Conservation (phyloP, 2,113 vertebrate species). For the Barnardius zonarius region DNA sequence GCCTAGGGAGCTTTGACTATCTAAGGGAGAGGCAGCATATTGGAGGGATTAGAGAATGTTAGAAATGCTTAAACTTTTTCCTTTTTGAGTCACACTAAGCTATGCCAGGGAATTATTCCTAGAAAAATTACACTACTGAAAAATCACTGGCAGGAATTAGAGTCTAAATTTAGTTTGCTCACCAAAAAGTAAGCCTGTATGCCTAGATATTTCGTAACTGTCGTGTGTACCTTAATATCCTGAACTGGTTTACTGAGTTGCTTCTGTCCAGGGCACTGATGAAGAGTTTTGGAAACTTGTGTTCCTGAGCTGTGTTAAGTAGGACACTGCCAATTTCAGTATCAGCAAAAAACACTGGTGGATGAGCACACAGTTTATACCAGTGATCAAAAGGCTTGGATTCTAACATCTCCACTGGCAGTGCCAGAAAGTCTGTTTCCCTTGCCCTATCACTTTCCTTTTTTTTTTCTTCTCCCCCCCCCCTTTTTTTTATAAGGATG, state of each 20-base stretch:
- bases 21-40: neutral
- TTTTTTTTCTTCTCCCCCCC: too few species aligned
- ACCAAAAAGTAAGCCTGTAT: neutral
- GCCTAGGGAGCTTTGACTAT: neutral
- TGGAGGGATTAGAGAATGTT: neutral
- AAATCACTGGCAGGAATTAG: neutral
- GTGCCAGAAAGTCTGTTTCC: neutral
- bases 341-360: neutral
- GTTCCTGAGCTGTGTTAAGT: neutral
- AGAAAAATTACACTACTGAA: neutral
- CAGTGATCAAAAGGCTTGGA: neutral
- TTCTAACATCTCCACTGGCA: neutral
- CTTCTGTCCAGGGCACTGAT: neutral
- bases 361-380: neutral
- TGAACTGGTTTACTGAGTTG: neutral
- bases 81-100: neutral
- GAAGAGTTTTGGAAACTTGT: neutral
- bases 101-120: neutral
- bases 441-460: neutral
- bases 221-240: neutral
- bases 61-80: neutral
- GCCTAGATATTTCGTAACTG: neutral
- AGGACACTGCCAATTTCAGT: neutral
- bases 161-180: conserved; percentile 8
- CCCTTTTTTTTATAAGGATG: too few species aligned